Base-by-base conservation (phyloP, 2,888 invertebrate genomes). In the Rhyacophila evoluta region DNA sequence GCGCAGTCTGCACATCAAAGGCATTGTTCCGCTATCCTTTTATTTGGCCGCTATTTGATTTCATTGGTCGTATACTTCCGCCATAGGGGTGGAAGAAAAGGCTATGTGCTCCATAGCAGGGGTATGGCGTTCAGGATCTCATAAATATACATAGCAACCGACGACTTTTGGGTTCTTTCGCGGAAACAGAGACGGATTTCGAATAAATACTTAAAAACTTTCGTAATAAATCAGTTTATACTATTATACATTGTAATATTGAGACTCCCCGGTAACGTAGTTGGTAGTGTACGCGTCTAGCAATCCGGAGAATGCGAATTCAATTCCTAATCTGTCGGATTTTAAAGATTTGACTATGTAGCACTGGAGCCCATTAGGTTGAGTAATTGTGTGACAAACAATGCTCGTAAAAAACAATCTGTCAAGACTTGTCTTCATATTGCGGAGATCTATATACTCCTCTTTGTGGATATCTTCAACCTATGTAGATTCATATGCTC, bases 31-130 rank as follows among this genome's bases (percentile, higher is more conserved):
- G 81, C 81, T 81, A 81, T 82, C 78, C 81, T 82, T 82, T 82
- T 82, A 81, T 82, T 82, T 81, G 82, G 75, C 70, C 82, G 82
- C 82, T 82, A 82, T 82, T 82, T 82, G 82, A 82, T 82, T 82
- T 82, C 82, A 82, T 82, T 82, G 82, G 82, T 79, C 79, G 74
- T 79, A 71, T 77, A 72, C 77, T 77, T 74, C 73, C 76, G 33
- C 37, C 68, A 37, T 19, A 38, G 69, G 36, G 27, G 41, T 25
- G 12, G 74, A 55, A 55, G 55, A 55, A 55, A 55, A 55, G 55
- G 55, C 55, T 33, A 4, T 55, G 55, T 19, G 75, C 72, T 72
- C 29, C n/a, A 75, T 41, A 72, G n/a, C 5, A 28, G 55, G 73
- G 69, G 74, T 33, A 37, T 37, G 67, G 29, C 27, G 41, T 27